Conservation (phyloP, 2,888 invertebrate species). For the Anorthoa munda region DNA sequence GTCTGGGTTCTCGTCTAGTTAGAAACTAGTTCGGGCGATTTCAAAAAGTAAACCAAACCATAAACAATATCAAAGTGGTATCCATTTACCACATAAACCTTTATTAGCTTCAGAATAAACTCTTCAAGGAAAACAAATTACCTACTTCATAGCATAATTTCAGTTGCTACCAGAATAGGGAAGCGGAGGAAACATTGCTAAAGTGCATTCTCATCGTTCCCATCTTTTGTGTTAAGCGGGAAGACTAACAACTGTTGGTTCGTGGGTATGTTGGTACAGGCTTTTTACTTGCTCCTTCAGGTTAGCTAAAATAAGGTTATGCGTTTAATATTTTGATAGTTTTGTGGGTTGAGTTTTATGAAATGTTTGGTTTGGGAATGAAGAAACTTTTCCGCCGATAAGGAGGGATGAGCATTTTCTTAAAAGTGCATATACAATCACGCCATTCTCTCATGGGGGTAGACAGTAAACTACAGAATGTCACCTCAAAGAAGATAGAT, state of each 20-base stretch:
- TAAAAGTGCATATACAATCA: too few species aligned
- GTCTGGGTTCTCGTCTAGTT: too few species aligned
- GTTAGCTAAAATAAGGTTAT: conserved; percentile 27
- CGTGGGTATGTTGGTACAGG: conserved; percentile 51
- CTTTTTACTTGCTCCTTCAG: conserved; percentile 46
- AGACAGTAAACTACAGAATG: too few species aligned
- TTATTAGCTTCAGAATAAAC: conserved; percentile 30
- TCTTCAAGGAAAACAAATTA: conserved; percentile 40
- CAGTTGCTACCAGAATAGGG: conserved; percentile 62
- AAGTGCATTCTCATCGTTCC: conserved; percentile 72
- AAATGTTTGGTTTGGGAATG: not conserved
- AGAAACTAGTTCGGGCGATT: not conserved
- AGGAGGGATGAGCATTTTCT: too few species aligned
- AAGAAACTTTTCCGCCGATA: too few species aligned
- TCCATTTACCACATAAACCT: not conserved
- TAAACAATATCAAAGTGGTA: not conserved
- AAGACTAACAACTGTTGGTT: conserved; percentile 67
- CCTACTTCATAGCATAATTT: conserved; percentile 19
- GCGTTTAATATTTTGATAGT: conserved; percentile 14
- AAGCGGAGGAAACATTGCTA: conserved; percentile 65
- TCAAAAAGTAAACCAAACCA: not conserved
- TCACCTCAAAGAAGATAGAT: too few species aligned
- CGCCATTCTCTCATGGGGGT: too few species aligned
- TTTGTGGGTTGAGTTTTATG: not conserved
- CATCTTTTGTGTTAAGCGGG: conserved; percentile 71